Evolutionary conservation across 1,140 invertebrate species (phyloP).

Genomic region (Drosophila busckii): DNA sequence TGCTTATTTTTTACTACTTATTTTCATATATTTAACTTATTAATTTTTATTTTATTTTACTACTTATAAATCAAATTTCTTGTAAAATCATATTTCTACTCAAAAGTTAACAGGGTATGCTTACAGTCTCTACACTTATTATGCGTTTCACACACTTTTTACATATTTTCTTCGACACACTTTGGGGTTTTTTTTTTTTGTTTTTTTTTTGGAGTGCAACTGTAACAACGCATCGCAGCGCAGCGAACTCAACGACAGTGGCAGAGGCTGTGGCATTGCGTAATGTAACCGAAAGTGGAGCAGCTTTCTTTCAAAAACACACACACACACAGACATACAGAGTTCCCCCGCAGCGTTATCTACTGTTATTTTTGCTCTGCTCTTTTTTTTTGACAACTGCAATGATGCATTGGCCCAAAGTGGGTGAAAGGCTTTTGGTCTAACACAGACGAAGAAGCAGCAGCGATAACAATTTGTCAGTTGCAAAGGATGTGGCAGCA

Average conservation of each 20-base stretch:
- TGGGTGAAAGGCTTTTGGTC: slow-evolving; percentile 63
- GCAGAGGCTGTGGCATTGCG: slow-evolving; percentile 40
- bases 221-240: slow-evolving; percentile 14
- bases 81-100: no score
- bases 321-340: no score
- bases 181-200: slow-evolving; percentile 5
- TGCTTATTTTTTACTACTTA: no score
- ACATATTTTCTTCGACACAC: no score
- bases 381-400: slow-evolving; percentile 65
- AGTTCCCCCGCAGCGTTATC: background rate
- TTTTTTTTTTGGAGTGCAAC: slow-evolving; percentile 21
- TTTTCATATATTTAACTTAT: no score
- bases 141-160: no score
- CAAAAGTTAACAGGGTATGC: no score
- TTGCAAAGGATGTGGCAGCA: slow-evolving; percentile 59
- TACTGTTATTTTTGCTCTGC: slow-evolving; percentile 34
- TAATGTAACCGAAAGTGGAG: slow-evolving; percentile 68
- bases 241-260: slow-evolving; percentile 8
- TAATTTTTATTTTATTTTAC: no score
- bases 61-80: no score
- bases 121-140: no score
- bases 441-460: slow-evolving; percentile 1
- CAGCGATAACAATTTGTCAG: slow-evolving; percentile 74
- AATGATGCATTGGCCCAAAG: slow-evolving; percentile 73
- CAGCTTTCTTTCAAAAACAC: no score